A percentile compares a stretch with the other conserved stretches of the same genome.
These are phyloP conservation scores for Cynocephalus volans DNA, from an alignment of 2,113 vertebrate genomes.

Conservation along the genomic window DNA sequence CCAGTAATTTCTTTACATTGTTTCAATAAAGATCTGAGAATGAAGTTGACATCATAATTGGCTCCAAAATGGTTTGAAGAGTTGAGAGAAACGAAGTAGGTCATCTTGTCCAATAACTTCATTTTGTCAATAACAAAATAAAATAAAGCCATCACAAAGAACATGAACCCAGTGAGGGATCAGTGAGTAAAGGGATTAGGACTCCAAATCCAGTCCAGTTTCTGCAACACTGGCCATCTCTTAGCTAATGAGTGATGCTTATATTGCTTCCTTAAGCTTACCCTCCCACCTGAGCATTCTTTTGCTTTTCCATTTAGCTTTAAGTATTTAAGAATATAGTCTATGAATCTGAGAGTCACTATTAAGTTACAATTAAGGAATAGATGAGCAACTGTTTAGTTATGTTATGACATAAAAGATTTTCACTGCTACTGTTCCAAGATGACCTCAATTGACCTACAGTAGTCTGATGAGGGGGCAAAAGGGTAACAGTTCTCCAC, in stretches of 20 bases:
- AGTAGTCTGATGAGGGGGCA: no score
- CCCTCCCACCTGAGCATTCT: not conserved
- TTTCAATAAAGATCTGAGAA: not conserved
- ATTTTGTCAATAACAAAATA: not conserved
- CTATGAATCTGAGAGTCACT: not conserved
- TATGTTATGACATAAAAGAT: not conserved
- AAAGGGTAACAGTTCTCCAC: rapidly evolving
- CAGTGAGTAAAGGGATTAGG: not conserved
- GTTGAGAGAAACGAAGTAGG: not conserved
- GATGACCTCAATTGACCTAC: not conserved
- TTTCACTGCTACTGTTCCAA: not conserved
- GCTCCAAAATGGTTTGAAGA: not conserved
- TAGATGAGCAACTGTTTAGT: not conserved
- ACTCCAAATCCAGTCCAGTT: not conserved
- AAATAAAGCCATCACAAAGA: not conserved
- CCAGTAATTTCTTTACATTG: not conserved
- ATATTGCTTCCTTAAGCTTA: not conserved
- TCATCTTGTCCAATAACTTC: not conserved
- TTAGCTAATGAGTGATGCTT: not conserved
- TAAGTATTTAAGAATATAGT: not conserved
- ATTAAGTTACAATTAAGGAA: not conserved
- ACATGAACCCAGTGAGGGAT: not conserved
- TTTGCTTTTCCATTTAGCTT: not conserved
- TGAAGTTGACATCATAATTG: not conserved
- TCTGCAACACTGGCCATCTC: not conserved